phyloP scores from a whole-genome alignment of 2,888 invertebrate genomes.

The Harmothoe impar region DNA sequence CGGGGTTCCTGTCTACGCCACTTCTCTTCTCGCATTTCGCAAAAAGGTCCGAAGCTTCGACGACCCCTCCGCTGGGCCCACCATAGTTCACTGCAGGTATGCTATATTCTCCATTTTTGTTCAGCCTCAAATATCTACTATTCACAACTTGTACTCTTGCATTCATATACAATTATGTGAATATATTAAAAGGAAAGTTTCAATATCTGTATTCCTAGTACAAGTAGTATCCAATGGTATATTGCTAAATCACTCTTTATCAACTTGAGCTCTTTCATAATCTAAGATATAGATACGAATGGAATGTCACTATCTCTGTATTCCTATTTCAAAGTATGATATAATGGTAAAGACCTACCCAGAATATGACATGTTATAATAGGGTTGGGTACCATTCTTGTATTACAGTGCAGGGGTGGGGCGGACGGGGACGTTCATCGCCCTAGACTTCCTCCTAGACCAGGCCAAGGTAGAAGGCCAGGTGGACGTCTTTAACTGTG shows the following conservation, averaged over 20 bases:
- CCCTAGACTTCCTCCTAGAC: slow-evolving; percentile 80
- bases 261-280: too few species aligned
- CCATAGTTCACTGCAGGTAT: slow-evolving; percentile 72
- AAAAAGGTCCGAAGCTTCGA: slow-evolving; percentile 71
- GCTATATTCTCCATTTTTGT: background rate
- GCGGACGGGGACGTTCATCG: slow-evolving; percentile 82
- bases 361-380: too few species aligned
- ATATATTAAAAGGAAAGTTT: background rate
- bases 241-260: too few species aligned
- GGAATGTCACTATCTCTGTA: too few species aligned
- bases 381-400: too few species aligned
- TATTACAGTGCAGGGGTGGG: slow-evolving; percentile 83
- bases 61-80: slow-evolving; percentile 69
- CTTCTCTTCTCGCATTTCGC: slow-evolving; percentile 73
- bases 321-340: too few species aligned
- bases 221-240: too few species aligned
- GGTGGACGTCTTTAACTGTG: slow-evolving; percentile 80
- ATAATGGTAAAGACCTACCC: too few species aligned
- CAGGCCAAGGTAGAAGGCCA: slow-evolving; percentile 79
- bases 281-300: too few species aligned
- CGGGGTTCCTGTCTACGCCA: slow-evolving; percentile 77
- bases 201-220: background rate
- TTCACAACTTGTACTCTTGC: background rate
- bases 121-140: background rate
- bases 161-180: background rate